These are phyloP conservation scores for Didymodactylos carnosus DNA, from an alignment of 2,888 invertebrate species.

Conservation along the genomic window DNA sequence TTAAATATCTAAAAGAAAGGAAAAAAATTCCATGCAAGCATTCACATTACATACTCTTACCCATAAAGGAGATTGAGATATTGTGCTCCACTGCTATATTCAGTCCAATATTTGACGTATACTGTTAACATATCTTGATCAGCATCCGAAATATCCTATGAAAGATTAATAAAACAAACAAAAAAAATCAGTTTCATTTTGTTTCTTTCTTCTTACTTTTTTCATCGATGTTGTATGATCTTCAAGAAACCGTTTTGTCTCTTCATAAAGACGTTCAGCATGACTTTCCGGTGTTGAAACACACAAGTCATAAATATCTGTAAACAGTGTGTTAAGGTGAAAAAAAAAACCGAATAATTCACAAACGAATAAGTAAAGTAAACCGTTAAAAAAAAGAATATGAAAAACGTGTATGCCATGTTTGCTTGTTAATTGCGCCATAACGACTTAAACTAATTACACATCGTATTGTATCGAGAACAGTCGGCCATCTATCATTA, in stretches of 20 bases:
- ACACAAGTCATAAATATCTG: slow-evolving; percentile 83
- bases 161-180: not conserved
- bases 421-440: not conserved
- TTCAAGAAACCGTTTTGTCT: slow-evolving; percentile 70
- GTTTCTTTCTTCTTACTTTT: slow-evolving; percentile 38
- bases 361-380: not conserved
- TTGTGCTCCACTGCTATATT: slow-evolving; percentile 69
- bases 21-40: not conserved
- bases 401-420: not conserved
- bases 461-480: not conserved
- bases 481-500: not conserved
- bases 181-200: not conserved
- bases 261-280: slow-evolving; percentile 66
- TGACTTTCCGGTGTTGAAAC: slow-evolving; percentile 87
- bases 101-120: slow-evolving; percentile 69
- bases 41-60: slow-evolving; percentile 32
- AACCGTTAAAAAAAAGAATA: not conserved
- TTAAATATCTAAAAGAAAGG: slow-evolving; percentile 46
- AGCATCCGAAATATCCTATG: not conserved
- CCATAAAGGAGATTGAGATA: slow-evolving; percentile 73
- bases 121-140: slow-evolving; percentile 50
- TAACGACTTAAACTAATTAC: not conserved
- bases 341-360: not conserved
- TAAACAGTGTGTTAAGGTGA: no score
- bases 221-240: slow-evolving; percentile 61